Percentiles rank a stretch among this genome's conserved stretches.
phyloP scores from a whole-genome alignment of 2,113 vertebrate species.

The Hyla sarda region DNA sequence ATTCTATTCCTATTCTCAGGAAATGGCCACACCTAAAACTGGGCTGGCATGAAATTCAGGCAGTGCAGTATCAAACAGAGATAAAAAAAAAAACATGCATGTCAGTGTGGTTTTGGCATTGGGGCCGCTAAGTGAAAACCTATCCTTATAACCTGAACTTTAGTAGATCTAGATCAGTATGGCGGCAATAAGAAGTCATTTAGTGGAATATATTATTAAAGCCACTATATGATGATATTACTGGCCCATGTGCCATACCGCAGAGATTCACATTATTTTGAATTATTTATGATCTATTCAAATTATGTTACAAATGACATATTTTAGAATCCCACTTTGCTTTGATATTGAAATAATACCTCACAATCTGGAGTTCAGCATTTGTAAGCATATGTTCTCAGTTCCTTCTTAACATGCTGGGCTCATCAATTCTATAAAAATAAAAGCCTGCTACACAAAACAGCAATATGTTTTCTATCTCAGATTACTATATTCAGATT shows the following conservation, averaged over 20 bases:
- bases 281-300: not conserved
- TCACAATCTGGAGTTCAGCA: not conserved
- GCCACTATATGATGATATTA: not conserved
- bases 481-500: constrained; percentile 19
- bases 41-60: too few species aligned
- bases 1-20: too few species aligned
- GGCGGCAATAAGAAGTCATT: not conserved
- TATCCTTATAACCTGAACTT: not conserved
- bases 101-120: too few species aligned
- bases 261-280: not conserved
- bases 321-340: not conserved
- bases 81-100: too few species aligned
- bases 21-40: too few species aligned
- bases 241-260: not conserved
- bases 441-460: constrained; percentile 19
- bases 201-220: not conserved
- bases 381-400: constrained; percentile 7
- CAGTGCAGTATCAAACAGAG: too few species aligned
- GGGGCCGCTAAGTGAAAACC: too few species aligned
- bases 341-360: constrained; percentile 1
- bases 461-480: constrained; percentile 34
- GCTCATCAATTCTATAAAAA: constrained; percentile 31
- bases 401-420: not conserved
- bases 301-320: not conserved
- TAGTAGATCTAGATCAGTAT: not conserved